Percentiles rank a stretch among this genome's conserved stretches.
These are phyloP conservation scores for Punctoribates punctum DNA, from an alignment of 2,888 invertebrate genomes.

Conservation along the genomic window DNA sequence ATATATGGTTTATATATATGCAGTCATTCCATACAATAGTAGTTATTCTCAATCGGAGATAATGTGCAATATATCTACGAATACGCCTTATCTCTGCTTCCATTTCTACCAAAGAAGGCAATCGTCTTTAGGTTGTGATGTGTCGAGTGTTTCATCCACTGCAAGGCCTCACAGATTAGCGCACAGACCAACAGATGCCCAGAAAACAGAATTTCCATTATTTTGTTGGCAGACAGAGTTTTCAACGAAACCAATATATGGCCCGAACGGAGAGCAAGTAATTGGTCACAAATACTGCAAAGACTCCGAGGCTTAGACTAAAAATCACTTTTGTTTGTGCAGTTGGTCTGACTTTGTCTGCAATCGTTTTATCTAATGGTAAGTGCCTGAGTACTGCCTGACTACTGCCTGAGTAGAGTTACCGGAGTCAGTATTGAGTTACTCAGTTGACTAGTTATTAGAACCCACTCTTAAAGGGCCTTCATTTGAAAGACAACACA, in stretches of 20 bases:
- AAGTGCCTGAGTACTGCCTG: too few relatives aligned
- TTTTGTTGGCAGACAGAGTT: background rate
- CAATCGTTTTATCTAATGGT: slow-evolving; percentile 10
- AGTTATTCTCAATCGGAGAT: slow-evolving; percentile 31
- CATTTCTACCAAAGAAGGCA: slow-evolving; percentile 1
- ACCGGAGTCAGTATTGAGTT: background rate
- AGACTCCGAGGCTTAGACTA: background rate
- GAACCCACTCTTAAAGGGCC: slow-evolving; percentile 10
- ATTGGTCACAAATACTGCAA: slow-evolving; percentile 8
- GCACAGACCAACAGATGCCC: slow-evolving; percentile 26
- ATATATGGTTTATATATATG: slow-evolving; percentile 1
- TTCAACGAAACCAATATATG: background rate
- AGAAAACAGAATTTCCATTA: slow-evolving; percentile 5
- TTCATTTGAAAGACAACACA: slow-evolving; percentile 14
- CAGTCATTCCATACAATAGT: background rate
- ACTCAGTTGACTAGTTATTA: background rate
- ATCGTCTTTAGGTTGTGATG: slow-evolving; percentile 4
- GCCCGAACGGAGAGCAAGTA: background rate
- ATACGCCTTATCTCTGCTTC: slow-evolving; percentile 19
- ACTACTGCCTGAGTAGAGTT: too few relatives aligned
- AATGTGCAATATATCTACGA: slow-evolving; percentile 7
- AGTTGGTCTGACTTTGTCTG: background rate
- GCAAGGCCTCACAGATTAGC: slow-evolving; percentile 13
- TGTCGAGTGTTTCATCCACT: slow-evolving; percentile 20
- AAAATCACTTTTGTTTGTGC: background rate